Conservation (phyloP, 2,113 vertebrate species). For the Indri indri region DNA sequence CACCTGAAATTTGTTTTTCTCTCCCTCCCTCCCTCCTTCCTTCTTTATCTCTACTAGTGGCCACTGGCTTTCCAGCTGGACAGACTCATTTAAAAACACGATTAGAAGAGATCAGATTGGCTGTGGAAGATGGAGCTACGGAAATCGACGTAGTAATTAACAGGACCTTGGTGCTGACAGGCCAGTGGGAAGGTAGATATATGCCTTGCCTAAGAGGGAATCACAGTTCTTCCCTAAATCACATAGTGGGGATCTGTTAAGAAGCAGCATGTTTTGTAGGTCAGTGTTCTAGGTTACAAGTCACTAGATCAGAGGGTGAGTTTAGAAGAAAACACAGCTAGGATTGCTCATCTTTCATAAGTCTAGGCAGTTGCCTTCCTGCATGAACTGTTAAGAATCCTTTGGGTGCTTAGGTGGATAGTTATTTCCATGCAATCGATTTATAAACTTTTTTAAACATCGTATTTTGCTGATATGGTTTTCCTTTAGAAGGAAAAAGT, state of each 20-base stretch:
- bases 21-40: not conserved
- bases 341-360: not conserved
- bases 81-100: slow-evolving; percentile 93
- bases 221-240: not conserved
- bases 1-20: not conserved
- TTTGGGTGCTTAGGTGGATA: not conserved
- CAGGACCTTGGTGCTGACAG: slow-evolving; percentile 91
- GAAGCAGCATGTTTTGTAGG: not conserved
- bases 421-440: slow-evolving; percentile 7
- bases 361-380: not conserved
- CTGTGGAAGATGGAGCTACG: slow-evolving; percentile 90
- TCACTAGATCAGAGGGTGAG: not conserved
- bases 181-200: slow-evolving; percentile 92
- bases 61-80: slow-evolving; percentile 96
- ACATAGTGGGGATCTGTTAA: not conserved
- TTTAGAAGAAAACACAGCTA: not conserved
- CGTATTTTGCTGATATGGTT: not conserved
- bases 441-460: not conserved
- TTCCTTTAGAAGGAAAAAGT: not conserved
- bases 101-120: slow-evolving; percentile 90
- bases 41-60: slow-evolving; percentile 86
- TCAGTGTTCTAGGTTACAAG: not conserved
- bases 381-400: not conserved
- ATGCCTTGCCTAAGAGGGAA: not conserved
- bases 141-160: slow-evolving; percentile 98